Evolutionary conservation across 2,797 vertebrate species (phyloP).

Genomic region (Parauchenoglanis ngamensis): DNA sequence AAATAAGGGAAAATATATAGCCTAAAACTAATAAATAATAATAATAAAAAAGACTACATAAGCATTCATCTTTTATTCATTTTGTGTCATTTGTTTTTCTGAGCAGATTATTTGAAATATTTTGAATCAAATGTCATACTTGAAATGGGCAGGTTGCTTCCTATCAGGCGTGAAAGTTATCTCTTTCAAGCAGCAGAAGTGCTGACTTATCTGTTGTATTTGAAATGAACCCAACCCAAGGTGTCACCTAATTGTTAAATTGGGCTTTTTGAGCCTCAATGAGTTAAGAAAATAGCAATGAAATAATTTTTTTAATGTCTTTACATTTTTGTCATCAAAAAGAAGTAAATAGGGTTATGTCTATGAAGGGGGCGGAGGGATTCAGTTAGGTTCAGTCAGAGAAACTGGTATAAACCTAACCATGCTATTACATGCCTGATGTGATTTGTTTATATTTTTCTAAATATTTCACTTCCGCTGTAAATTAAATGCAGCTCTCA

Average conservation of each 20-base stretch:
- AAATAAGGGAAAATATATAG: too few species aligned
- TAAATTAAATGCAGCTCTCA: not conserved
- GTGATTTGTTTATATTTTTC: not conserved
- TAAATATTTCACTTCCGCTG: not conserved
- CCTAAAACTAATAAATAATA: not conserved
- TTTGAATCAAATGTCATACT: not conserved
- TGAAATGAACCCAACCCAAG: slow-evolving; percentile 1
- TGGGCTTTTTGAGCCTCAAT: not conserved
- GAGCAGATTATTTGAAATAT: not conserved
- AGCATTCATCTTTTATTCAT: not conserved
- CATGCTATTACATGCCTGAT: not conserved
- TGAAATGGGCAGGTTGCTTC: not conserved
- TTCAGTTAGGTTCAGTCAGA: not conserved
- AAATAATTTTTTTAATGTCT: too few species aligned
- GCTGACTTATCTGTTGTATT: slow-evolving; percentile 25
- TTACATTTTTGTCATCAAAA: too few species aligned
- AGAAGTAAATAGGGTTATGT: too few species aligned
- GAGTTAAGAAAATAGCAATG: not conserved
- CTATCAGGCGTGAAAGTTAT: not conserved
- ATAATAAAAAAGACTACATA: not conserved
- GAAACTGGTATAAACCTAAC: not conserved
- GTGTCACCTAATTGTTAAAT: not conserved
- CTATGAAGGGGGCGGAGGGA: too few species aligned
- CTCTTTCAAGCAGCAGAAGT: not conserved
- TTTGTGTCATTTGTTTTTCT: not conserved